Base-by-base conservation (phyloP, 2,797 vertebrate species). In the Malurus leucopterus region DNA sequence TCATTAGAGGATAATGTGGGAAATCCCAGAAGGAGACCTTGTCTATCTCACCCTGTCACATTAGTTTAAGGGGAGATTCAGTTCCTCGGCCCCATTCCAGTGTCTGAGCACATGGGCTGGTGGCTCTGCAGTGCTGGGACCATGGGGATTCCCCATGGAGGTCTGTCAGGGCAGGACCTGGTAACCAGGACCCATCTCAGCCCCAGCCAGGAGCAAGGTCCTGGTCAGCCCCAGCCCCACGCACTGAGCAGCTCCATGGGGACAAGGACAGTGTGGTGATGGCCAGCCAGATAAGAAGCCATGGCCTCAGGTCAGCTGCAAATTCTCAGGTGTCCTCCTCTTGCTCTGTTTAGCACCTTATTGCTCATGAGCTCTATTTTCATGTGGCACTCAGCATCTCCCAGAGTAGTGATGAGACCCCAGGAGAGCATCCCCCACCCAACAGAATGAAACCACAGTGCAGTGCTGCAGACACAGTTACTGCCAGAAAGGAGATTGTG, bases 71-170 rank as follows among this genome's bases (percentile, higher is more conserved):
- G 34, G n/a, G 14, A 18, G 19, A 84, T 57, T 68, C n/a, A 34
- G 16, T 41, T 83, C n/a, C 34, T 67, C 43, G 86, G 20, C 13
- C 17, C 36, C 29, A 53, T 36, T 89, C 32, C 46, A 63, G 17
- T n/a, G 17, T 49, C 53, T 76, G 53, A 26, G 38, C 3, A 0
- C 0, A 0, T 38, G 32, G 34, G 10, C 50, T 4, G 2, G 23
- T 62, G 54, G 8, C 7, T 68, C 4, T 2, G 3, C 15, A 32
- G 22, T 29, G 13, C 24, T 46, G 43, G 11, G 18, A 14, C 23
- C 0, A 0, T 1, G 1, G 34, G 6, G 5, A 24, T 7, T 51
- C 9, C 3, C 8, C 13, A 7, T 3, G 22, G 17, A 49, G 11
- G 4, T 74, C 55, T 9, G 2, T 47, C 43, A 76, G 16, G 27